Base-by-base conservation (phyloP, 2,888 invertebrate genomes). In the Dicyrtomina minuta region DNA sequence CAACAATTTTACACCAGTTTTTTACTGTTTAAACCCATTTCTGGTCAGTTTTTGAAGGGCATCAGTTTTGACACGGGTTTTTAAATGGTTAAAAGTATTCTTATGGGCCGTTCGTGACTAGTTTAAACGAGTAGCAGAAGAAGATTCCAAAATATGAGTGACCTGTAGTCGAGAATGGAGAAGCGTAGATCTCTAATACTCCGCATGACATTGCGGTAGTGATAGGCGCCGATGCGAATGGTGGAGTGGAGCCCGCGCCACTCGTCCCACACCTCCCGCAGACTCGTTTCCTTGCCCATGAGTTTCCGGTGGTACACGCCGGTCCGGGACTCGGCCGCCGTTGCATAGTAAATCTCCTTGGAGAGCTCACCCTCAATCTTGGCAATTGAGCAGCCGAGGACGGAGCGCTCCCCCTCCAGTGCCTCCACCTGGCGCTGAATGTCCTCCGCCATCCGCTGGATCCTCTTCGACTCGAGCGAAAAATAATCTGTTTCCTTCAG, bases 171-270 rank as follows among this genome's bases (percentile, higher is more conserved):
- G 17, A 51, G 22, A 22, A 68, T 46, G 13, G 51, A 13, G 24
- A 24, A 53, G 2, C 68, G 60, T 39, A 53, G 10, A 1, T n/a
- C 0, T 5, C 6, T n/a, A 15, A 68, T 51, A 6, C 41, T 53
- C 8, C 22, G 20, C 51, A 68, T 51, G 1, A 60, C 12, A 5
- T 10, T 53, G 12, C 39, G 17, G 43, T 75, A 78, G 46, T 78
- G 76, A 58, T 74, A 75, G 33, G 73, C 71, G 15, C 76, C 75
- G 49, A 78, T 78, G 10, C 76, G 69, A 26, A 76, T 72, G 66
- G 67, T 72, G 8, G 78, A 78, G 62, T 75, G 70, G 1, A 75
- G 71, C 1, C 70, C 71, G 53, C 75, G 55, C 75, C 76, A 76
- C 27, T 68, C 70, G 8, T 67, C 68, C 72, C 73, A 73, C 10